Conservation (phyloP, 64 coral and sea anemone species). For the Pocillopora damicornis region DNA sequence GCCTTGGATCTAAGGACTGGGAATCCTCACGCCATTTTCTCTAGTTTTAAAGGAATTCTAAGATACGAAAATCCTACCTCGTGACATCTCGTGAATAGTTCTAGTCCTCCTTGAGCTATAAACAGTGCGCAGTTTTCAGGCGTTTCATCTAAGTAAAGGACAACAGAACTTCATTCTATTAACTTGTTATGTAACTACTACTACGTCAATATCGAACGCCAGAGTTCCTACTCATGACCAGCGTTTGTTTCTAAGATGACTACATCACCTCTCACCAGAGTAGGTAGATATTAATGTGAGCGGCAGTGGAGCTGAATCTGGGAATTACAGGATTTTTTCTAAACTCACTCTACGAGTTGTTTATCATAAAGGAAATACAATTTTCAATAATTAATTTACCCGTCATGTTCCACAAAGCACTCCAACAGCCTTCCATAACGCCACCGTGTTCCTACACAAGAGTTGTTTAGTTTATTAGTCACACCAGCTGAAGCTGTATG, state of each 20-base stretch:
- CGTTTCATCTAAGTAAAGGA: constrained; percentile 60
- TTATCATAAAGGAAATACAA: too few relatives aligned
- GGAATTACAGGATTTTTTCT: too few relatives aligned
- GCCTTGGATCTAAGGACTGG: too few relatives aligned
- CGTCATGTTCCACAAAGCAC: constrained; percentile 90
- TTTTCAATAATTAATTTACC: constrained; percentile 25
- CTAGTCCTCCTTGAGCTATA: constrained; percentile 58
- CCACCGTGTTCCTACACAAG: constrained; percentile 44
- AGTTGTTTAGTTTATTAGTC: neutral
- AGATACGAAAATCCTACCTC: constrained; percentile 13
- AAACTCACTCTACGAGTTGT: too few relatives aligned
- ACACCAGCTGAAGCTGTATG: neutral
- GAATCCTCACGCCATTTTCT: too few relatives aligned
- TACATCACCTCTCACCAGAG: too few relatives aligned
- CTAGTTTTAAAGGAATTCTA: neutral
- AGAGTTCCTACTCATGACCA: too few relatives aligned
- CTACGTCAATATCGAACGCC: too few relatives aligned
- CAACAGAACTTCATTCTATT: neutral
- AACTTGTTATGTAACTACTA: neutral
- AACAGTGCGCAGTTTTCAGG: constrained; percentile 82
- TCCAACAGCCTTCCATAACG: constrained; percentile 87
- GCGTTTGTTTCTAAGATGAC: too few relatives aligned
- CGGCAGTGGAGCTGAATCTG: too few relatives aligned
- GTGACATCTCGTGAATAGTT: constrained; percentile 65
- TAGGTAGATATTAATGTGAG: too few relatives aligned